Evolutionary conservation across 2,113 vertebrate genomes (phyloP), one percentile per base, ranked within the genome.

Genomic region (Colius striatus): DNA sequence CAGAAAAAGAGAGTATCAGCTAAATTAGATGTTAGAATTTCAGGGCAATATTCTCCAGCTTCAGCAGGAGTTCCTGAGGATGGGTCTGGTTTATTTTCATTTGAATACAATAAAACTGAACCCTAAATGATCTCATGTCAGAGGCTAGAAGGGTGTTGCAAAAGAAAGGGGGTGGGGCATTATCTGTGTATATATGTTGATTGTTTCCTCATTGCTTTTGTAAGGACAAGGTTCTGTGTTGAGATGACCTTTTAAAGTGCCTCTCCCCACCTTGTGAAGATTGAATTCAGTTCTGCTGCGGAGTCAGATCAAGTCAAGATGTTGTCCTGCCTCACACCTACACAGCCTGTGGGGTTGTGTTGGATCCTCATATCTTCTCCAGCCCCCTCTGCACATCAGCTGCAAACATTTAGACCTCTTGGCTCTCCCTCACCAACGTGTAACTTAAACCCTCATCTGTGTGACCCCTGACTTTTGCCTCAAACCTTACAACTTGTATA

Each of bases 381-480:
- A 48, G 34, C 27, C 70, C 70, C 63, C 34, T 72, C 55, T 71
- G 68, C 60, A 41, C 45, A 14, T 45, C 53, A 91, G 29, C 72
- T 92, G 76, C 72, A 91, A 87, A n/a, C 83, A 84, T 73, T 91
- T 32, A 82, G 11, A 43, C 15, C 93, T 78, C 43, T 84, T 82
- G 57, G 48, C 82, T 93, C 34, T 53, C 61, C 54, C 55, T 81
- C 7, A 1, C 26, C 65, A 18, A 57, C 13, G 34, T 5, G 43
- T 47, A 93, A 88, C 48, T 90, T 50, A 89, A 90, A 78, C 41
- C 61, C 27, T 75, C 50, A 21, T 72, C 57, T 73, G 25, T 73
- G 75, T 63, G 68, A 95, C 87, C 91, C 55, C 27, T 94, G 93
- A 84, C 73, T 93, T 92, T 68, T 81, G 63, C 77, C 74, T 94